Conservation (phyloP, 2,888 invertebrate species). For the Drosophila melanosoma region DNA sequence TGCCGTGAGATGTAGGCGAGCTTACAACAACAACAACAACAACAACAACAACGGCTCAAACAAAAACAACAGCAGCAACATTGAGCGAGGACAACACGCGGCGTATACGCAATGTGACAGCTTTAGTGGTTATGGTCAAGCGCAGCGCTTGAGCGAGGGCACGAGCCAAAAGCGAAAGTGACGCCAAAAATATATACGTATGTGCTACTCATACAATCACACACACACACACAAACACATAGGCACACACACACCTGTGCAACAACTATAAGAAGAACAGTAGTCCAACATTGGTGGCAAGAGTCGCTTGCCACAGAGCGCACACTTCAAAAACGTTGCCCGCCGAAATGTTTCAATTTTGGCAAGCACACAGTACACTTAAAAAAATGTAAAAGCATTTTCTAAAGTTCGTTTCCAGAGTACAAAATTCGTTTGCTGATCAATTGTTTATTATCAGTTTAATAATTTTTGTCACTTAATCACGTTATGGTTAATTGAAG, state of each 20-base stretch:
- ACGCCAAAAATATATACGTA: slow-evolving; percentile 50
- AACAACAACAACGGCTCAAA: slow-evolving; percentile 18
- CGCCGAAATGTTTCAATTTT: slow-evolving; percentile 65
- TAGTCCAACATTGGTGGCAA: slow-evolving; percentile 23
- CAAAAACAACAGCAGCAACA: slow-evolving; percentile 25
- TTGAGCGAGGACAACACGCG: slow-evolving; percentile 71
- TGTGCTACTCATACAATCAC: slow-evolving; percentile 27
- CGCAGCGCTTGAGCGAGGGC: slow-evolving; percentile 76
- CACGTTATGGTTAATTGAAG: neutral
- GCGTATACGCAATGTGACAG: slow-evolving; percentile 81
- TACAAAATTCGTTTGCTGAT: neutral
- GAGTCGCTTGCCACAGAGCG: slow-evolving; percentile 35
- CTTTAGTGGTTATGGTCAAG: slow-evolving; percentile 82
- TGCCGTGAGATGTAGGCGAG: slow-evolving; percentile 41
- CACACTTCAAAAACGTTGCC: slow-evolving; percentile 54
- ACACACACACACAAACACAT: neutral
- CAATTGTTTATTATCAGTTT: neutral
- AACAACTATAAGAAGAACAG: slow-evolving; percentile 38
- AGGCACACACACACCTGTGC: slow-evolving; percentile 47
- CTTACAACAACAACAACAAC: slow-evolving; percentile 31
- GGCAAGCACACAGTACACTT: slow-evolving; percentile 26
- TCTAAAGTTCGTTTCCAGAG: neutral
- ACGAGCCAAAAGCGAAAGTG: slow-evolving; percentile 64
- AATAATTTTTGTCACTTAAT: neutral
- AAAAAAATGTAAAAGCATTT: neutral